A percentile compares a stretch with the other conserved stretches of the same genome.
phyloP scores from a whole-genome alignment of 2,113 vertebrate species.

The Leptocoma aspasia region DNA sequence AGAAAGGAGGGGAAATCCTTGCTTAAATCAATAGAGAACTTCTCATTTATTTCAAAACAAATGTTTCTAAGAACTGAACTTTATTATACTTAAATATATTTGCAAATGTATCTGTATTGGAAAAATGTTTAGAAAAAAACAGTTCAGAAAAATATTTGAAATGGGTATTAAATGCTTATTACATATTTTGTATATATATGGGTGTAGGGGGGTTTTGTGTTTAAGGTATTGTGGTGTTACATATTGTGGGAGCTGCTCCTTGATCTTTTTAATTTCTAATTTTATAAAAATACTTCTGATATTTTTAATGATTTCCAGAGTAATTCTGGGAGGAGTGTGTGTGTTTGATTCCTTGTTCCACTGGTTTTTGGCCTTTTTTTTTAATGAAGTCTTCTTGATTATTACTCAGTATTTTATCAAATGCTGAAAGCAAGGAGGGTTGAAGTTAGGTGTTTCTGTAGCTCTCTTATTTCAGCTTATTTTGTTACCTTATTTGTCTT shows the following conservation, averaged over 20 bases:
- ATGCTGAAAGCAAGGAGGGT: not conserved
- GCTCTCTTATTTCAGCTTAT: not conserved
- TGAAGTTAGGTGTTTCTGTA: not conserved
- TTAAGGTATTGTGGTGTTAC: not conserved
- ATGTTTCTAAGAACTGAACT: not conserved
- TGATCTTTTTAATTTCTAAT: not conserved
- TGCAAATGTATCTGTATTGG: not conserved
- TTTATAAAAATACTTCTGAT: not conserved
- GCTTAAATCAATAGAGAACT: not conserved
- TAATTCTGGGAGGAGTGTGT: not conserved
- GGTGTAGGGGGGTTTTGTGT: not conserved
- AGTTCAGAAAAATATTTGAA: not conserved
- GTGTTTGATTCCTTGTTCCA: not conserved
- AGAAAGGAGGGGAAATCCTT: not conserved
- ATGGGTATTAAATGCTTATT: not conserved
- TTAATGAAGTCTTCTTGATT: not conserved
- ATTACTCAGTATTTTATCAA: not conserved
- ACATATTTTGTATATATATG: not conserved
- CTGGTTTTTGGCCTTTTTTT: not conserved
- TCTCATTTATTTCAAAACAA: not conserved
- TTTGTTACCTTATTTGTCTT: not conserved
- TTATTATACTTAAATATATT: not conserved
- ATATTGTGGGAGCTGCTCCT: not conserved
- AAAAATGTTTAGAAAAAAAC: not conserved
- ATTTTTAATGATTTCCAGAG: not conserved